Evolutionary conservation across 1,140 invertebrate genomes (phyloP), one percentile per base, ranked within the genome.

Genomic region (Brachionus asplanchnoidis): DNA sequence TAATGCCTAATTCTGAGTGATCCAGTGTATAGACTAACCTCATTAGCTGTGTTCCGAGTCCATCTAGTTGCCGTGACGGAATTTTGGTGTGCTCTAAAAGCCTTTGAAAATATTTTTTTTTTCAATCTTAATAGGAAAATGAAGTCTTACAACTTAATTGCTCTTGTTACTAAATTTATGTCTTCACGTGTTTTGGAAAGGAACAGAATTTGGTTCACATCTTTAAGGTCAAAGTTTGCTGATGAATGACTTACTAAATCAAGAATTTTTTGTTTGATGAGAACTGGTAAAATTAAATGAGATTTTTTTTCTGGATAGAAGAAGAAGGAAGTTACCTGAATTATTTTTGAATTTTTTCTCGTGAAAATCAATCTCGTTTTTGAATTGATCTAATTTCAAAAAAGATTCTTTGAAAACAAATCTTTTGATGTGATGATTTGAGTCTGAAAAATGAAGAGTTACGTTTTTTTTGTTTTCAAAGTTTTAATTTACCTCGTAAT

Each of bases 341-440:
- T 82, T 12, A 11, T 68, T 68, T 42, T 82, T 46, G 3, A 17
- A 46, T 46, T 82, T 82, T 11, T 82, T 82, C 7, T 82, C 42
- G 14, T 20, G 8, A 36, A 82, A 82, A 14, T 40, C 2, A 20
- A 20, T 42, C 28, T 82, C 79, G 26, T 26, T 42, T 60, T 68
- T 82, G 32, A 82, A 82, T 23, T 82, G 53, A 65, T 82, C 79
- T 20, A 82, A 36, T 68, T 82, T 82, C 23, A 82, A 40, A 65
- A 77, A 77, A 4, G 73, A 46, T 26, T 77, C 73, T 17, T 77
- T 77, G 42, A 77, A 77, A 26, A 77, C 73, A 50, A 77, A 26
- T 23, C 73, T 44, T 50, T 77, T 77, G 17, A 50, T 60, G 17
- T 0, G 6, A 60, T 20, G 0, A 20, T 60, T 60, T 23, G 9